These are phyloP conservation scores for Acipenser oxyrinchus DNA, from an alignment of 2,797 vertebrate genomes.

Conservation along the genomic window DNA sequence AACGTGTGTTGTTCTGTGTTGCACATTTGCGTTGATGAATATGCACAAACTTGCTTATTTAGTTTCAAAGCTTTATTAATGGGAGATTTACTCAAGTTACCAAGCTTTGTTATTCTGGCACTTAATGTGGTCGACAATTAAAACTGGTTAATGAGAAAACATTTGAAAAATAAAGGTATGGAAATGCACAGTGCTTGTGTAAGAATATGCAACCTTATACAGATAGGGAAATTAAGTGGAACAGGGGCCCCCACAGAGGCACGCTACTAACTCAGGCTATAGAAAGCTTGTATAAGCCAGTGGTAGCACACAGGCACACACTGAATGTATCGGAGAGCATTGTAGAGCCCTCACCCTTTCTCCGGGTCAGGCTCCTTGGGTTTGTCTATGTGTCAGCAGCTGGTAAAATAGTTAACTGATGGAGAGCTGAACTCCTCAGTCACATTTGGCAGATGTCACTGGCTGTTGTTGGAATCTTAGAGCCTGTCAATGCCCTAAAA, in stretches of 20 bases:
- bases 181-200: background rate
- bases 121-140: no score
- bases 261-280: background rate
- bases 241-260: background rate
- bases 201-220: background rate
- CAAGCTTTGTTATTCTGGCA: no score
- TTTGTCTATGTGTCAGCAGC: background rate
- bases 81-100: no score
- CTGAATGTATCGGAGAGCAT: background rate
- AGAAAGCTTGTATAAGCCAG: background rate
- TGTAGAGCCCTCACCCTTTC: background rate
- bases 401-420: background rate
- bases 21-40: no score
- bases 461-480: constrained; percentile 60
- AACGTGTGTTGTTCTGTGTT: no score
- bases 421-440: constrained; percentile 49
- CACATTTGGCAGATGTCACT: constrained; percentile 69
- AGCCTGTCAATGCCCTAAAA: constrained; percentile 43
- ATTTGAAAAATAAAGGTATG: background rate
- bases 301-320: background rate
- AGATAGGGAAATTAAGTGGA: background rate
- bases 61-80: no score
- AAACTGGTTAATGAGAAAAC: no score
- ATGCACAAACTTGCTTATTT: no score
- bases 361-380: background rate